Base-by-base conservation (phyloP, 2,113 vertebrate genomes). In the Scalopus aquaticus region DNA sequence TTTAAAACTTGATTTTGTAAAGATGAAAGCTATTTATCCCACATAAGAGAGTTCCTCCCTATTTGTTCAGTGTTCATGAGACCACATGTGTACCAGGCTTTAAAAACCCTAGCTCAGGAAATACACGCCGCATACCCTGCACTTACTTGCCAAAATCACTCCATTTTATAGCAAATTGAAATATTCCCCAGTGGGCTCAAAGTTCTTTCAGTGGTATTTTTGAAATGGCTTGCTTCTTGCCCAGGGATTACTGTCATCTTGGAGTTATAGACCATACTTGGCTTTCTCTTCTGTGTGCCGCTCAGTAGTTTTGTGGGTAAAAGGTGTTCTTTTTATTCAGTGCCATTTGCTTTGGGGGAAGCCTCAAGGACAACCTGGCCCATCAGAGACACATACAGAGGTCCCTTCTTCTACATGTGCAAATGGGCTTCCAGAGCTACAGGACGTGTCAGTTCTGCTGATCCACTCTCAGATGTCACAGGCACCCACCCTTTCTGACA, bases 401-500 rank as follows among this genome's bases (percentile, higher is more conserved):
- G 9, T 5, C 30, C 46, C 39, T 70, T 20, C 19, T 37, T 51
- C 42, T 67, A 74, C 32, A 17, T 80, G 72, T 64, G 11, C 30
- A 46, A 79, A 22, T 5, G 16, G 67, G 83, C 65, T 82, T 28
- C 17, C 24, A 60, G 76, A 32, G 60, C 93, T 39, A 28, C 51
- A 30, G 24, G 35, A 24, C 17, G 0, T 70, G 95, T 84, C 80
- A 20, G 42, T 35, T 67, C 44, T 80, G 54, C 44, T 0, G 28
- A 28, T 37, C 54, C 46, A 28, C 76, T 87, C 72, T 82, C 37
- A 62, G 60, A 65, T 86, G 67, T 96, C 95, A 81, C 81, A 51
- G 88, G 70, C 97, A 82, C 95, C 92, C 2, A 24, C 92, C 62
- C 54, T n/a, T 16, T 49, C 73, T 97, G 97, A 97, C 95, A 97